A percentile compares a stretch with the other conserved stretches of the same genome.
Conservation (phyloP, 2,113 vertebrate genomes). For the Lepus europaeus region DNA sequence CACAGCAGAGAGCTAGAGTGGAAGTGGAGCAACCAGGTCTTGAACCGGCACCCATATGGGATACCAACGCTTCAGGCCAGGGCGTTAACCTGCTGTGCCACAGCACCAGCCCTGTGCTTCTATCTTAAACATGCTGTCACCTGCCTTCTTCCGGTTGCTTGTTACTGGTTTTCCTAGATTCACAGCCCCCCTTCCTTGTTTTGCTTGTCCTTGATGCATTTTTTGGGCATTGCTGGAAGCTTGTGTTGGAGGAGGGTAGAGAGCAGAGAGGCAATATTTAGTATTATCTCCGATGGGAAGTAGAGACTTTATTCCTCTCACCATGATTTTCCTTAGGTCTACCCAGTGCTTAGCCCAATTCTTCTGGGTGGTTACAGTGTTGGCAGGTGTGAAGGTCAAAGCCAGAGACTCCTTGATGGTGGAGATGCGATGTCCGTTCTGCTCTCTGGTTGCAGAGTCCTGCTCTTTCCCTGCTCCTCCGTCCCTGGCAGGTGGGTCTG, state of each 20-base stretch:
- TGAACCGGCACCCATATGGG: too few species aligned
- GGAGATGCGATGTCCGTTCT: neutral
- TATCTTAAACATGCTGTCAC: neutral
- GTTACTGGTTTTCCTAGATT: neutral
- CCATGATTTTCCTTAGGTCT: neutral
- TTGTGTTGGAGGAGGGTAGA: neutral
- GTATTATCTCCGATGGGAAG: neutral
- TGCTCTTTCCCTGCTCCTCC: neutral
- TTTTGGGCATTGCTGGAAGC: neutral
- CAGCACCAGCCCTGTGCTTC: too few species aligned
- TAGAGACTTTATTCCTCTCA: slow-evolving; percentile 21
- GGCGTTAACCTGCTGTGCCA: too few species aligned
- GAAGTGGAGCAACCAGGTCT: too few species aligned
- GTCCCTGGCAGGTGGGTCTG: neutral
- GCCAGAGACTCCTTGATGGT: neutral
- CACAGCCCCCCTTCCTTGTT: neutral
- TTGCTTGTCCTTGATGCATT: neutral
- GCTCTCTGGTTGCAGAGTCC: neutral
- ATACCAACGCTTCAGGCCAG: too few species aligned
- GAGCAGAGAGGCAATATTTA: neutral
- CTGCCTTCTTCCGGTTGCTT: neutral
- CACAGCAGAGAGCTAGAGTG: too few species aligned
- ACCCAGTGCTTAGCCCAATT: too few species aligned
- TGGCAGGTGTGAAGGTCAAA: slow-evolving; percentile 39
- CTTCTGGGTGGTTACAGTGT: neutral